phyloP scores from a whole-genome alignment of 1,140 invertebrate genomes.

The Drosophila bocqueti region DNA sequence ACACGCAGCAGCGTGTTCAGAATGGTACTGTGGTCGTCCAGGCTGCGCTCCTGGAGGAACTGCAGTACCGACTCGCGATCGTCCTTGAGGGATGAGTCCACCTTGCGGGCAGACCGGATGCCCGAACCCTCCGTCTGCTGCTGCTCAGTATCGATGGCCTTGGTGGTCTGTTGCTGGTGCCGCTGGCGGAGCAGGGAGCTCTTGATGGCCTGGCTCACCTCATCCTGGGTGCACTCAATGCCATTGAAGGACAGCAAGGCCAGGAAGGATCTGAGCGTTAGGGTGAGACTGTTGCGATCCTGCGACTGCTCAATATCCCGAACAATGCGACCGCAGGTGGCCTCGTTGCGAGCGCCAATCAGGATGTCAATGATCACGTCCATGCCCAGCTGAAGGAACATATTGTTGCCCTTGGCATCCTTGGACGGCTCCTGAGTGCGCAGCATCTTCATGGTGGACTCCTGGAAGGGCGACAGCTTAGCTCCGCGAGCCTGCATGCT shows the following conservation, averaged over 20 bases:
- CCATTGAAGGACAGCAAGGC: conserved; percentile 60
- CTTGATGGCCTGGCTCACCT: conserved; percentile 68
- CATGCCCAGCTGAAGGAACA: conserved; percentile 62
- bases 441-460: conserved; percentile 51
- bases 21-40: conserved; percentile 44
- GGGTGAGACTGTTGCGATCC: conserved; percentile 57
- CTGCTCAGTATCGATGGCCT: background rate
- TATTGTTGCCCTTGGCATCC: conserved; percentile 27
- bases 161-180: background rate
- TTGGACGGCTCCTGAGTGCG: conserved; percentile 22
- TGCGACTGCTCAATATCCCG: conserved; percentile 57
- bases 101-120: conserved; percentile 39
- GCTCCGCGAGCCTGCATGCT: conserved; percentile 64
- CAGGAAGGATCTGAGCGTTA: conserved; percentile 59
- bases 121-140: conserved; percentile 35
- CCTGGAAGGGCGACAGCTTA: conserved; percentile 40
- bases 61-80: conserved; percentile 55
- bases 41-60: conserved; percentile 53
- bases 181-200: conserved; percentile 21
- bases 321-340: conserved; percentile 51
- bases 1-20: conserved; percentile 49
- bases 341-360: conserved; percentile 49
- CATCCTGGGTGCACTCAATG: conserved; percentile 59
- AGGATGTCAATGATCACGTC: conserved; percentile 67
- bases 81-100: conserved; percentile 10